phyloP scores from a whole-genome alignment of 2,888 invertebrate species.

The Eilema sororculum region DNA sequence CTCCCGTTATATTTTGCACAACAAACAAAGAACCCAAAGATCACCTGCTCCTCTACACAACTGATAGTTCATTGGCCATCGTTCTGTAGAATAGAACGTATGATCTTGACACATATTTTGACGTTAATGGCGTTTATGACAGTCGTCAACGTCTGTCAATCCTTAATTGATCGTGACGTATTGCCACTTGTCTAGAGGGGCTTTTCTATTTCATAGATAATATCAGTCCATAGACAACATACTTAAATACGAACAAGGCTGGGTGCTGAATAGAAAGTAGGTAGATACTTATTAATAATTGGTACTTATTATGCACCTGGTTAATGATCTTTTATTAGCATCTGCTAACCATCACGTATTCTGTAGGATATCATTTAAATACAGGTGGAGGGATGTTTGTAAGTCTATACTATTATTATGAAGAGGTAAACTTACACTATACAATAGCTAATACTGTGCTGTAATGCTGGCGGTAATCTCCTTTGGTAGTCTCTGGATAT shows the following conservation, averaged over 20 bases:
- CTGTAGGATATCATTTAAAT: neutral
- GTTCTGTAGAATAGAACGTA: no score
- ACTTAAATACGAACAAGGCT: neutral
- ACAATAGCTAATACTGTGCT: no score
- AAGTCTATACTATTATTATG: no score
- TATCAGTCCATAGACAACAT: neutral
- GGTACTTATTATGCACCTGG: neutral
- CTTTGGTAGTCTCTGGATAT: no score
- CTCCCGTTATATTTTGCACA: neutral
- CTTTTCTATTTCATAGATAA: neutral
- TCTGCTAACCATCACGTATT: neutral
- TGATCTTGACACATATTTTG: no score
- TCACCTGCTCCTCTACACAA: neutral
- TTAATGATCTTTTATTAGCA: neutral
- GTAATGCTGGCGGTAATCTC: no score
- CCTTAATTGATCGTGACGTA: no score
- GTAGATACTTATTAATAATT: neutral
- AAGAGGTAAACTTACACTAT: no score
- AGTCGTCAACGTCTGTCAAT: no score
- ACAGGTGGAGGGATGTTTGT: neutral
- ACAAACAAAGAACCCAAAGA: slow-evolving; percentile 2
- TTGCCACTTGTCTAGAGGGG: no score
- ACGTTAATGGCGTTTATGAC: no score
- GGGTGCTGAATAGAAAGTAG: neutral
- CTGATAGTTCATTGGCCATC: no score